phyloP scores from a whole-genome alignment of 2,113 vertebrate species.

The Syngnathus floridae region DNA sequence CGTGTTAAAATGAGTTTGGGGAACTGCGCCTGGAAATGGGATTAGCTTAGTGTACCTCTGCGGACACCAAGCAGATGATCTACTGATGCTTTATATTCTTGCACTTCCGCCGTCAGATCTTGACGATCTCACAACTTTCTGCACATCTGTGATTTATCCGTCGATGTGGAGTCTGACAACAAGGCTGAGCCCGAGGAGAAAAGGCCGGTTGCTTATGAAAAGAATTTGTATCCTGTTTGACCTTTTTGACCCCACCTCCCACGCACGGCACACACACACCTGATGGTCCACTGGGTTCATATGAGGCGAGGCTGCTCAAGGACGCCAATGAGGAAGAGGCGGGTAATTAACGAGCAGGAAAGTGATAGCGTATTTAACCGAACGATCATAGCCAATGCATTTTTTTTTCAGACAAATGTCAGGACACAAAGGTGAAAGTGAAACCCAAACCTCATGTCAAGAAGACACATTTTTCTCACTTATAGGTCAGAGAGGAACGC shows the following conservation, averaged over 20 bases:
- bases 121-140: not conserved
- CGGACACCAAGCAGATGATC: not conserved
- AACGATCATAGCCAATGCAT: too few species aligned
- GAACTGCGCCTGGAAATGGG: not conserved
- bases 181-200: conserved; percentile 13
- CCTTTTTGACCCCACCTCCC: conserved; percentile 2
- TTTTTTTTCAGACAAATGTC: too few species aligned
- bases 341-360: too few species aligned
- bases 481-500: conserved; percentile 40
- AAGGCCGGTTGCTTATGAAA: conserved; percentile 18
- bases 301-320: conserved; percentile 82
- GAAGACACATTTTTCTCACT: conserved; percentile 37
- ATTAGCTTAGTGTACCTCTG: not conserved
- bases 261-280: conserved; percentile 56
- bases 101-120: not conserved
- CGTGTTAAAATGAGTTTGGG: conserved; percentile 1
- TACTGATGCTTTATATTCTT: not conserved
- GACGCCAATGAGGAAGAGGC: conserved; percentile 11
- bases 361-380: too few species aligned
- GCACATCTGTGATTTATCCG: not conserved
- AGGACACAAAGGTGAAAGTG: too few species aligned
- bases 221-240: conserved; percentile 35
- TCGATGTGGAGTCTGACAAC: conserved; percentile 9
- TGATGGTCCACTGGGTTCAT: conserved; percentile 77
- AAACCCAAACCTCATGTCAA: conserved; percentile 5